Evolutionary conservation across 2,888 invertebrate species (phyloP).

Genomic region (Invenusta paracnida): DNA sequence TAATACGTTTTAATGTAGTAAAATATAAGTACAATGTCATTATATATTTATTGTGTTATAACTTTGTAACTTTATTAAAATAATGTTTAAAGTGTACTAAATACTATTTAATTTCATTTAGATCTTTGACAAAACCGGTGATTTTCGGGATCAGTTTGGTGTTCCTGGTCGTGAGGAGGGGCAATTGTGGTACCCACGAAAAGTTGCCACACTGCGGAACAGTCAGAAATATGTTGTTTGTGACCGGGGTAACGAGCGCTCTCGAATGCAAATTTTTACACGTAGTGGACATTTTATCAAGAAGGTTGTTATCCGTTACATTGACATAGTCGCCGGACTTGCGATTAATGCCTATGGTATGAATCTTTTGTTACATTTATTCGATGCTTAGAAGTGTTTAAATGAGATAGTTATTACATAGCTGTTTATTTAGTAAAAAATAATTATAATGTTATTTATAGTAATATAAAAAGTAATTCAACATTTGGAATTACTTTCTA

Average conservation of each 20-base stretch:
- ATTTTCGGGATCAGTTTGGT: constrained; percentile 87
- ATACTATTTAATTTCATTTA: too few species aligned
- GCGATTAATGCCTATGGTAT: constrained; percentile 80
- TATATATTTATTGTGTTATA: too few species aligned
- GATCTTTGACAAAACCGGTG: constrained; percentile 88
- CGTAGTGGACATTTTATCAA: constrained; percentile 89
- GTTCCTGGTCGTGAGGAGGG: constrained; percentile 73
- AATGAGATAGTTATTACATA: too few species aligned
- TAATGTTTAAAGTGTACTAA: too few species aligned
- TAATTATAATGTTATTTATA: too few species aligned
- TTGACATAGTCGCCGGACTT: constrained; percentile 75
- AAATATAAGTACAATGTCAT: too few species aligned
- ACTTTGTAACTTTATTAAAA: too few species aligned
- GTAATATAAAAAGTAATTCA: too few species aligned
- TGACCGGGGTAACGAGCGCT: constrained; percentile 89
- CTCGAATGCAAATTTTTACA: constrained; percentile 93
- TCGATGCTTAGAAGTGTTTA: too few species aligned
- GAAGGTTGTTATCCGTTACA: constrained; percentile 73
- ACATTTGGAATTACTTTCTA: too few species aligned
- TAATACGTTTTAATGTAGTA: too few species aligned
- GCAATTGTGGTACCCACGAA: constrained; percentile 91
- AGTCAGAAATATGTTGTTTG: constrained; percentile 73
- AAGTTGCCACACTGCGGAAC: constrained; percentile 69
- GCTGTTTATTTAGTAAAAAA: too few species aligned
- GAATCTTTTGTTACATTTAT: not conserved